Percentiles rank a stretch among this genome's conserved stretches.
Evolutionary conservation across 2,888 invertebrate genomes (phyloP).

Genomic region (Drosophila mercatorum): DNA sequence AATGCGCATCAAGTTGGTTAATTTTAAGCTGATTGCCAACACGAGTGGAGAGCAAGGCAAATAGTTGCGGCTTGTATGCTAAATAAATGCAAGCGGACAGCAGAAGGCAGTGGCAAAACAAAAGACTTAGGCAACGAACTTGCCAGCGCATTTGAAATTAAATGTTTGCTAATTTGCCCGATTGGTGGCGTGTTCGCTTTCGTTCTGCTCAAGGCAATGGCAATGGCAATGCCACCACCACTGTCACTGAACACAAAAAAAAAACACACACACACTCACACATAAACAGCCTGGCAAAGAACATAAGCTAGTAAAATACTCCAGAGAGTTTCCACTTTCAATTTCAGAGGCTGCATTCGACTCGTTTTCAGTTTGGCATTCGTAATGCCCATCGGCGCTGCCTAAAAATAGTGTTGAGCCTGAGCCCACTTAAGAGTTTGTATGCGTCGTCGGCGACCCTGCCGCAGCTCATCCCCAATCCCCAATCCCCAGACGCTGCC

Average conservation of each 20-base stretch:
- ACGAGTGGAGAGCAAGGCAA: conserved; percentile 61
- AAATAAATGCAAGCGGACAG: conserved; percentile 40
- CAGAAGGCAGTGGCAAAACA: conserved; percentile 35
- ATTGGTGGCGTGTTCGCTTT: conserved; percentile 57
- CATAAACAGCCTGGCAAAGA: conserved; percentile 14
- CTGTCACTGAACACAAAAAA: conserved; percentile 4
- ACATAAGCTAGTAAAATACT: conserved; percentile 55
- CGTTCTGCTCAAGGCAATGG: conserved; percentile 31
- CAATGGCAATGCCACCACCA: not conserved
- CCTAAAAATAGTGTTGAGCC: conserved; percentile 70
- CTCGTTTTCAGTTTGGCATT: conserved; percentile 48
- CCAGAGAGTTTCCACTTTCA: conserved; percentile 82
- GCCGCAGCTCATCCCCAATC: conserved; percentile 67
- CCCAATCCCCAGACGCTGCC: conserved; percentile 52
- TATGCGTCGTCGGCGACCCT: conserved; percentile 37
- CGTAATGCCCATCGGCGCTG: conserved; percentile 38
- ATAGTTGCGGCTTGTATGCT: conserved; percentile 40
- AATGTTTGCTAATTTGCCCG: conserved; percentile 77
- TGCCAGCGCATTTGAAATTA: conserved; percentile 66
- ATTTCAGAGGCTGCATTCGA: conserved; percentile 67
- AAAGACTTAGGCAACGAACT: conserved; percentile 77
- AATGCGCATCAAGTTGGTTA: conserved; percentile 69
- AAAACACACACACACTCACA: not conserved
- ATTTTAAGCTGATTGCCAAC: conserved; percentile 74
- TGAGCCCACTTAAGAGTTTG: conserved; percentile 59